Evolutionary conservation across 2,888 invertebrate genomes (phyloP), one percentile per base, ranked within the genome.

Genomic region (Eupelmus urozonus): DNA sequence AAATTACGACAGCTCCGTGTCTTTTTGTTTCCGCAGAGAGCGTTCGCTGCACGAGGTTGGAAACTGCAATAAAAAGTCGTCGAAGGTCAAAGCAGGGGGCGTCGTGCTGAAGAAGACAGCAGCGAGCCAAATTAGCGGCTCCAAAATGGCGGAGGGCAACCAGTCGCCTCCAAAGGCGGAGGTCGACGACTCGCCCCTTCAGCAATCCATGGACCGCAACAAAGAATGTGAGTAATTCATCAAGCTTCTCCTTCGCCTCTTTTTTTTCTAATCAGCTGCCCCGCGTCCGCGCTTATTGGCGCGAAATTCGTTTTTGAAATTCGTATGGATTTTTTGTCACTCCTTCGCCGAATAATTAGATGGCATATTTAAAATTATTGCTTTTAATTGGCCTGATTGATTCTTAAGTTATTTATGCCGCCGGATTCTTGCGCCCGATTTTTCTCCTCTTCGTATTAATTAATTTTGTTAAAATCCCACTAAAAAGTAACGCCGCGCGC

Each of bases 151-250:
- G 84, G 89, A 89, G 86, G 87, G 88, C 87, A 88, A 88, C 88
- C 88, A 91, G 88, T 96, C 96, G 84, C 96, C 97, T 87, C 97
- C 97, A 84, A 96, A 96, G 91, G 96, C 96, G 88, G 94, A 96
- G 90, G 96, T 98, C 87, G 98, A 98, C 92, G 96, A 97, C 88
- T 96, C 96, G 87, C 98, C 98, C 65, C 93, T 98, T 86, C 96
- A 96, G 89, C 95, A 96, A 86, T 94, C 96, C 89, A 96, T 98
- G 94, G 97, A 97, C 90, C 97, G 96, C 91, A 98, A 98, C 91
- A 98, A 98, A 93, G 97, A 98, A 94, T 97, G 98, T 98, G 91
- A 96, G 97, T 94, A 83, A 79, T 80, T 74, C 57, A 65, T 78
- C 74, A 25, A 70, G 62, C 42, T 25, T 1, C 60, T 40, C 23